Evolutionary conservation across 2,888 invertebrate species (phyloP).

Genomic region (Chaitophorus viminalis): DNA sequence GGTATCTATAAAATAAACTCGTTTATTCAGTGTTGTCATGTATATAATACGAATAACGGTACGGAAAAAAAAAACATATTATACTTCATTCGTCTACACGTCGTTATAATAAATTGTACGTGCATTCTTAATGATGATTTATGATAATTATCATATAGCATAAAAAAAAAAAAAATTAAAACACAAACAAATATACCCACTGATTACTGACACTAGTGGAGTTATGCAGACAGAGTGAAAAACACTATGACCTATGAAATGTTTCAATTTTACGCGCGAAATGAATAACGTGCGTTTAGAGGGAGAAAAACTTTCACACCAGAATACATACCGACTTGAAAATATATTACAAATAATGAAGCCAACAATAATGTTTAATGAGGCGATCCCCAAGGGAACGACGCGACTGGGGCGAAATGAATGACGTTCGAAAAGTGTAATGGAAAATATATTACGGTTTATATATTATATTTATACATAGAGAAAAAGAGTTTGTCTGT

Average conservation of each 20-base stretch:
- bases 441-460: constrained; percentile 31
- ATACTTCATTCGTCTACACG: neutral
- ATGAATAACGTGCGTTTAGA: constrained; percentile 35
- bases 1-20: too few relatives aligned
- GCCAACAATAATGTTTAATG: constrained; percentile 61
- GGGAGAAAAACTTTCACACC: constrained; percentile 53
- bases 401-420: constrained; percentile 28
- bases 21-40: too few relatives aligned
- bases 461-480: neutral
- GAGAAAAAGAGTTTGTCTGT: neutral
- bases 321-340: constrained; percentile 2
- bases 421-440: constrained; percentile 53
- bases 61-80: neutral
- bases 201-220: neutral
- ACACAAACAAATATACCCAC: neutral
- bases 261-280: constrained; percentile 37
- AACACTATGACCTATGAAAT: constrained; percentile 40
- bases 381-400: constrained; percentile 47
- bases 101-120: neutral
- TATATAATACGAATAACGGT: neutral
- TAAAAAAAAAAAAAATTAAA: constrained; percentile 8
- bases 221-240: neutral
- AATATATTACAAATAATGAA: constrained; percentile 59
- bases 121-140: constrained; percentile 36
- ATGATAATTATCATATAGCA: constrained; percentile 35